Evolutionary conservation across 2,797 vertebrate species (phyloP), one percentile per base, ranked within the genome.

Genomic region (Alfaro cultratus): DNA sequence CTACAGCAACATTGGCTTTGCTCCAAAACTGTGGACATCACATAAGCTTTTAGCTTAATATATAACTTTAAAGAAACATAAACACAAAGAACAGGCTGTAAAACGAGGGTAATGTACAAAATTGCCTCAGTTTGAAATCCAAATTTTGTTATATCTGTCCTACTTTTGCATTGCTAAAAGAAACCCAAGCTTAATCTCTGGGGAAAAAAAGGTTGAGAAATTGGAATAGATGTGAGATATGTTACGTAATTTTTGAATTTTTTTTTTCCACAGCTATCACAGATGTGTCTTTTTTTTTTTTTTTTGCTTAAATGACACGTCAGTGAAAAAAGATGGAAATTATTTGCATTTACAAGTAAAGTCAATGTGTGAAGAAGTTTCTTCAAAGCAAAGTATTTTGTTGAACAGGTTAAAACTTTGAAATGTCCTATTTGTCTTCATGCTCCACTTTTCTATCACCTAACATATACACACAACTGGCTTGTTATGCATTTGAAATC

Each of bases 11-110:
- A 39, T 3, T 3, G 76, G 78, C 75, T 86, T 77, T 78, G 78
- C 36, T 79, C 41, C 36, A 31, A 55, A 55, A 49, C 64, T 11
- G 47, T 77, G 68, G 75, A 80, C 23, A 34, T 87, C 90, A 74
- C 79, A 83, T 62, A 93, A 92, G 68, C 7, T 46, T 77, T 75
- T 64, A 62, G 87, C 53, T 94, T 94, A 93, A 94, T 93, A 41
- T 85, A 49, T 91, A 91, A 94, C 91, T 68, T 47, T 29, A 74
- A 45, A 49, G 72, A 79, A 45, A 74, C 70, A 78, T 10, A 75
- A 73, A 80, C 29, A 70, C 53, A 15, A n/a, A 26, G 41, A 73
- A 47, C 36, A 62, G 62, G 77, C 21, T 11, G 70, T 9, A 18
- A 45, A 77, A 81, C 3, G 49, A 60, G 39, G 70, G 45, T 73